Conservation (phyloP, 1,140 invertebrate species). For the Micrasema longulum region DNA sequence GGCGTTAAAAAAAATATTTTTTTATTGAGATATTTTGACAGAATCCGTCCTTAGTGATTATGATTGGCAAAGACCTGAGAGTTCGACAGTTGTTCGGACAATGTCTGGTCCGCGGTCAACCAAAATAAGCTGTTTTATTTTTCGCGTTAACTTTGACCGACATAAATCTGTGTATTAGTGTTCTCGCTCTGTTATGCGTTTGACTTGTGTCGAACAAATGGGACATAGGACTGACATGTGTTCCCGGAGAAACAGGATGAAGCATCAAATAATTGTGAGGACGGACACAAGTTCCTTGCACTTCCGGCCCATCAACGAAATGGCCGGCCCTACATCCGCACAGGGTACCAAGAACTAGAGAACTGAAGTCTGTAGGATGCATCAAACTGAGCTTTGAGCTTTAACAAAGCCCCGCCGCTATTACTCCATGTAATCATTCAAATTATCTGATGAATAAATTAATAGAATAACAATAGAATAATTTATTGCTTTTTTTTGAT, state of each 20-base stretch:
- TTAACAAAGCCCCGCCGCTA: conserved; percentile 6
- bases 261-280: conserved; percentile 30
- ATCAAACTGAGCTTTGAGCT: not conserved
- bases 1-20: no score
- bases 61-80: no score
- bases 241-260: conserved; percentile 29
- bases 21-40: no score
- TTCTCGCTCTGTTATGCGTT: no score
- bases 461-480: conserved; percentile 5
- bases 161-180: no score
- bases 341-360: not conserved
- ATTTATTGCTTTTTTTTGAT: not conserved
- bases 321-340: conserved; percentile 32
- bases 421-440: not conserved
- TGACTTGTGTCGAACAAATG: no score
- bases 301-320: conserved; percentile 34
- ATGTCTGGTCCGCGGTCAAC: no score
- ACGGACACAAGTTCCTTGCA: conserved; percentile 26
- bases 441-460: not conserved
- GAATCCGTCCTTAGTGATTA: no score
- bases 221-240: no score
- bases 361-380: not conserved
- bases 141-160: no score
- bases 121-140: no score
- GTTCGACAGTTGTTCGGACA: no score